Conservation (phyloP, 2,113 vertebrate species). For the Siphamia tubifer region DNA sequence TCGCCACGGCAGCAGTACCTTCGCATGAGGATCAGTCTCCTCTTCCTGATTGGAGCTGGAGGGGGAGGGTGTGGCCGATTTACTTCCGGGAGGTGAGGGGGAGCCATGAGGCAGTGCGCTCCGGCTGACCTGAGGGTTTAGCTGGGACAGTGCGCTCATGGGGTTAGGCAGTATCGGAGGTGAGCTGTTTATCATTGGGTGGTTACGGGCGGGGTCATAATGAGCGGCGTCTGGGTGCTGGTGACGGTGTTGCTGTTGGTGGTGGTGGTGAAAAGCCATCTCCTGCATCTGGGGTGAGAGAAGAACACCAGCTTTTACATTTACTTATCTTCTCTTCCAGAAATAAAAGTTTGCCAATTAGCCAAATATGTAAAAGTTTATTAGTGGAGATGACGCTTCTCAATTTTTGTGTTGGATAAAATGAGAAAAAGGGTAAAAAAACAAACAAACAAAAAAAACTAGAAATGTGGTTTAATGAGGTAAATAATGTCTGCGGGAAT, state of each 20-base stretch:
- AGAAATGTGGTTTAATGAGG: not conserved
- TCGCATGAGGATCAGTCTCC: conserved; percentile 92
- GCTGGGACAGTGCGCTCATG: conserved; percentile 93
- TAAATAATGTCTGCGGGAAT: conserved; percentile 10
- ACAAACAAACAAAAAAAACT: not conserved
- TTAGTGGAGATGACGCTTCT: conserved; percentile 46
- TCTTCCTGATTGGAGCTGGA: conserved; percentile 99
- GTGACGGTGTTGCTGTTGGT: conserved; percentile 72
- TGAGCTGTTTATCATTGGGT: conserved; percentile 88
- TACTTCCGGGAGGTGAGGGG: conserved; percentile 96
- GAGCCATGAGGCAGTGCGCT: conserved; percentile 88
- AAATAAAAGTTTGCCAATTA: conserved; percentile 59
- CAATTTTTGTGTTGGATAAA: conserved; percentile 1
- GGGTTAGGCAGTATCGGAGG: conserved; percentile 89
- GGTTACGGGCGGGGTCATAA: conserved; percentile 88
- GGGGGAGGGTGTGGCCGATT: conserved; percentile 97
- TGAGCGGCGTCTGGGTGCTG: conserved; percentile 81
- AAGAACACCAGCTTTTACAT: conserved; percentile 84
- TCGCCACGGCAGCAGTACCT: conserved; percentile 83
- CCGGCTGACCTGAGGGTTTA: conserved; percentile 94
- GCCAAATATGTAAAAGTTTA: conserved; percentile 53
- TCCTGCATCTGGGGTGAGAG: conserved; percentile 92
- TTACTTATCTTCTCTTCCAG: conserved; percentile 62
- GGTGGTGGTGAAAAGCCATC: conserved; percentile 89
- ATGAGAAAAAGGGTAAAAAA: not conserved